These are phyloP conservation scores for Zingel zingel DNA, from an alignment of 2,113 vertebrate species.

Conservation along the genomic window DNA sequence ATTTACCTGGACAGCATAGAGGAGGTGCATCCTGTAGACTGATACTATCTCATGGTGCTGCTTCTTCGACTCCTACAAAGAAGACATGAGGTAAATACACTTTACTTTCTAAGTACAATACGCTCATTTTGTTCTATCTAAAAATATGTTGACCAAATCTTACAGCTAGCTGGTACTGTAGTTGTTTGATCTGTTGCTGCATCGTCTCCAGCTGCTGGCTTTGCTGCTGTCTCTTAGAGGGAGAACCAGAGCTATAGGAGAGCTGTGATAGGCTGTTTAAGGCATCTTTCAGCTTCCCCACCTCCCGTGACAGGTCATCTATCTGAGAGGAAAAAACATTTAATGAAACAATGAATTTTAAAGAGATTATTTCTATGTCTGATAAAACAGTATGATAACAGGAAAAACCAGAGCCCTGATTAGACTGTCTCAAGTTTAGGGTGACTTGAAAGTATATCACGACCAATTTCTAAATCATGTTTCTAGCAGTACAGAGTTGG, in stretches of 20 bases:
- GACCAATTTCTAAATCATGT: not conserved
- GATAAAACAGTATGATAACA: not conserved
- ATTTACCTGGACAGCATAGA: constrained; percentile 97
- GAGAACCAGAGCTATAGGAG: constrained; percentile 89
- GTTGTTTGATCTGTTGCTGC: constrained; percentile 95
- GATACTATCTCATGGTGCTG: constrained; percentile 95
- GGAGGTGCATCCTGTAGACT: constrained; percentile 97
- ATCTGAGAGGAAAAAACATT: constrained; percentile 82
- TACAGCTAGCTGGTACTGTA: constrained; percentile 94
- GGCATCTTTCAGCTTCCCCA: constrained; percentile 95
- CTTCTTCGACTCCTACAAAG: constrained; percentile 93
- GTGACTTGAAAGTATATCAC: not conserved
- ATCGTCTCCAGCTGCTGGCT: constrained; percentile 92
- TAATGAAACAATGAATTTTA: not conserved
- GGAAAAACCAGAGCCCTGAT: not conserved
- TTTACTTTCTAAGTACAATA: not conserved
- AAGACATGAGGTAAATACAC: constrained; percentile 12
- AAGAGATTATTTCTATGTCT: not conserved
- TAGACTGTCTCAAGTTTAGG: not conserved
- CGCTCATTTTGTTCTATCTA: not conserved
- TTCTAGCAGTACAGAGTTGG: not conserved
- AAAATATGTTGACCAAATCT: constrained; percentile 63
- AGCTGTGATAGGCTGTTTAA: constrained; percentile 98
- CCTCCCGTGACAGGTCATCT: constrained; percentile 94
- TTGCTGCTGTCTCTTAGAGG: constrained; percentile 90